Percentiles rank a stretch among this genome's conserved stretches.
phyloP scores from a whole-genome alignment of 2,888 invertebrate genomes.

The Proisotoma minuta region DNA sequence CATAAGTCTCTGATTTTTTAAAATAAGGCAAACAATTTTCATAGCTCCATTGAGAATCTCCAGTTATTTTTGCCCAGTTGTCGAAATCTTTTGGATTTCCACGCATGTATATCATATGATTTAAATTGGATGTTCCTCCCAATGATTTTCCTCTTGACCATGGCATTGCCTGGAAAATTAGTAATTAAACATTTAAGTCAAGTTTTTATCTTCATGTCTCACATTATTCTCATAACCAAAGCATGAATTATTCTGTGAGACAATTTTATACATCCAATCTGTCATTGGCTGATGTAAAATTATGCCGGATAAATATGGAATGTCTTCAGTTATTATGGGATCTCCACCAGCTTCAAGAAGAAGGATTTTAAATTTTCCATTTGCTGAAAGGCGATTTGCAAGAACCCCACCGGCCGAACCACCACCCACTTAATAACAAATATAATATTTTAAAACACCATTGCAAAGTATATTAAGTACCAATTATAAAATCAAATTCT shows the following conservation, averaged over 20 bases:
- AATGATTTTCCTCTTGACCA: not conserved
- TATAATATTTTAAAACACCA: not conserved
- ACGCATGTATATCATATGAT: too few species aligned
- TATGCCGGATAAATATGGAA: not conserved
- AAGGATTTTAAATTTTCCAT: not conserved
- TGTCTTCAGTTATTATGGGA: not conserved
- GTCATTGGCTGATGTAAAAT: not conserved
- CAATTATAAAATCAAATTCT: not conserved
- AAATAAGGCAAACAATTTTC: constrained; percentile 29
- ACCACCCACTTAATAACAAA: not conserved
- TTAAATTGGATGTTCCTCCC: not conserved
- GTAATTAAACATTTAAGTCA: too few species aligned
- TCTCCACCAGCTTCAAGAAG: too few species aligned
- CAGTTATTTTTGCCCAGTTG: constrained; percentile 19
- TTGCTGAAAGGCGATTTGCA: not conserved
- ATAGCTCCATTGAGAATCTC: constrained; percentile 33
- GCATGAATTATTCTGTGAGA: not conserved
- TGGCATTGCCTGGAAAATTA: too few species aligned
- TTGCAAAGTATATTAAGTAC: not conserved
- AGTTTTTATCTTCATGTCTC: too few species aligned
- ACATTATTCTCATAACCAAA: not conserved
- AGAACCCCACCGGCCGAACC: not conserved
- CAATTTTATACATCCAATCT: not conserved
- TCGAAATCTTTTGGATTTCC: constrained; percentile 15
- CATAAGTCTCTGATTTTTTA: constrained; percentile 35